Evolutionary conservation across 2,888 invertebrate genomes (phyloP).

Genomic region (Baronia brevicornis): DNA sequence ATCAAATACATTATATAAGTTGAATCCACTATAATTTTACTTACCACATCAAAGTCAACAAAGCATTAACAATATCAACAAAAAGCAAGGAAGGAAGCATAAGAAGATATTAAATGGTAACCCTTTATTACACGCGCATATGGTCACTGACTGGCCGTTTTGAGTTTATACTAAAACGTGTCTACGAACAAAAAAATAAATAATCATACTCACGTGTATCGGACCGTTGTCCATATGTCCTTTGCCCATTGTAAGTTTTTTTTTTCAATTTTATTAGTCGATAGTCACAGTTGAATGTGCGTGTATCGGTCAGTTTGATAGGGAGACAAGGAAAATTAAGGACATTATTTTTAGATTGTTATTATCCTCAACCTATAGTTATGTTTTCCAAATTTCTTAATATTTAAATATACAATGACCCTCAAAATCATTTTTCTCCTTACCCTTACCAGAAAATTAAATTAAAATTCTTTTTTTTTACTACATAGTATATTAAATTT

Average conservation of each 20-base stretch:
- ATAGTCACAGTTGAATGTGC: constrained; percentile 36
- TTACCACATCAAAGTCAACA: constrained; percentile 17
- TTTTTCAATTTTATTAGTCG: constrained; percentile 40
- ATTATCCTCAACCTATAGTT: too few species aligned
- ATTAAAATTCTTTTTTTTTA: too few species aligned
- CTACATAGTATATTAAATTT: too few species aligned
- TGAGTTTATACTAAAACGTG: constrained; percentile 32
- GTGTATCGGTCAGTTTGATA: constrained; percentile 36
- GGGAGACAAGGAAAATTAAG: constrained; percentile 25
- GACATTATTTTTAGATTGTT: too few species aligned
- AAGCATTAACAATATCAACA: constrained; percentile 18
- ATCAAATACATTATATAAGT: too few species aligned
- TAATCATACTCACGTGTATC: constrained; percentile 30
- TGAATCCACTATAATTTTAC: constrained; percentile 2
- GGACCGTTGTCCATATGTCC: constrained; percentile 43
- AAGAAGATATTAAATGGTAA: constrained; percentile 22
- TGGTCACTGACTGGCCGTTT: constrained; percentile 32
- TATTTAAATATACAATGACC: too few species aligned
- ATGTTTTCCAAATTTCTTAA: too few species aligned
- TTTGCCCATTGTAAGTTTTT: constrained; percentile 27
- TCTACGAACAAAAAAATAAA: constrained; percentile 27
- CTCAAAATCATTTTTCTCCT: too few species aligned
- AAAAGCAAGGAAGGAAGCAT: constrained; percentile 49
- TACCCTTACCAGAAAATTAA: too few species aligned
- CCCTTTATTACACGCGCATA: constrained; percentile 29